Evolutionary conservation across 2,113 vertebrate genomes (phyloP).

Genomic region (Suncus etruscus): DNA sequence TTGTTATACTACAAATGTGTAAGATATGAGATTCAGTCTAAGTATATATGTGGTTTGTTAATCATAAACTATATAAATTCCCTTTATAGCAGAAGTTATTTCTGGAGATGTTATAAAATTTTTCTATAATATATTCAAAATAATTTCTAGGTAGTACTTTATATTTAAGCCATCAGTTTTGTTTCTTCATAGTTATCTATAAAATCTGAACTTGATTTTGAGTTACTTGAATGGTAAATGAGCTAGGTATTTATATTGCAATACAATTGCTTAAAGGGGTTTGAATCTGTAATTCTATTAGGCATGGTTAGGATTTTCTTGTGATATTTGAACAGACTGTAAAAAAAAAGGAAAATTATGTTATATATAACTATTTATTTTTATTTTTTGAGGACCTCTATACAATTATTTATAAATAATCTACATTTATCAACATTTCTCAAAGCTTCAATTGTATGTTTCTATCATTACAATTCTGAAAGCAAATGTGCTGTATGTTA

Average conservation of each 20-base stretch:
- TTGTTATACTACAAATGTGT: neutral
- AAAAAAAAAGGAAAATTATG: neutral
- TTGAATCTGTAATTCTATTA: neutral
- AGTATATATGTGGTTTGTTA: neutral
- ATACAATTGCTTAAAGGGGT: neutral
- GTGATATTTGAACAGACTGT: neutral
- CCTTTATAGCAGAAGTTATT: neutral
- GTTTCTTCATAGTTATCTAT: neutral
- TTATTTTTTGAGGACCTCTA: neutral
- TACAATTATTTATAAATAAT: neutral
- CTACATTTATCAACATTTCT: neutral
- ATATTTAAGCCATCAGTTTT: neutral
- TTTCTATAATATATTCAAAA: constrained; percentile 38
- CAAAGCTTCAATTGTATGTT: neutral
- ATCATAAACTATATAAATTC: neutral
- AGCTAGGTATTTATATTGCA: neutral
- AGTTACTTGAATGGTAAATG: neutral
- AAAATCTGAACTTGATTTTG: neutral
- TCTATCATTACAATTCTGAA: neutral
- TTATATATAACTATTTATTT: neutral
- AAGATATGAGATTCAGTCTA: neutral
- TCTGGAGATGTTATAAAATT: neutral
- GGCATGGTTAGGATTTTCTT: neutral
- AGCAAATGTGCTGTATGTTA: neutral
- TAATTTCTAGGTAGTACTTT: constrained; percentile 3